Evolutionary conservation across 2,797 vertebrate genomes (phyloP).

Genomic region (Pelobates cultripes): DNA sequence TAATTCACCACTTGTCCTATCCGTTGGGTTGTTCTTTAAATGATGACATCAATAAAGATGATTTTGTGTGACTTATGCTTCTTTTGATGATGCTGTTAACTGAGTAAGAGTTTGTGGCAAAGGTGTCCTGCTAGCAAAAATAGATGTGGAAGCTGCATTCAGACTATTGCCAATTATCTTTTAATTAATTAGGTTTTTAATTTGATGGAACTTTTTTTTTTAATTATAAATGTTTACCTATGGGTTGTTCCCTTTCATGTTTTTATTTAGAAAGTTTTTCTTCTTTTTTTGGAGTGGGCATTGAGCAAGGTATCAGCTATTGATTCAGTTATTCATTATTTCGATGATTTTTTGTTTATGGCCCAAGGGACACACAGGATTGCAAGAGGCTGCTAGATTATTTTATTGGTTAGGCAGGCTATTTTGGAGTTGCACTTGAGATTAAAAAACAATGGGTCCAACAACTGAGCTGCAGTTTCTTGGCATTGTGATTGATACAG

Average conservation of each 20-base stretch:
- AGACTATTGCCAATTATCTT: neutral
- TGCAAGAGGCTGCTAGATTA: neutral
- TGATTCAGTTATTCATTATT: neutral
- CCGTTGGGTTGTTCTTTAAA: too few species aligned
- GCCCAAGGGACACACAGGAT: neutral
- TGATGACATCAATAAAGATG: too few species aligned
- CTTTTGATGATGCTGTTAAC: too few species aligned
- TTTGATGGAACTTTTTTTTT: neutral
- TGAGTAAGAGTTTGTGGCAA: too few species aligned
- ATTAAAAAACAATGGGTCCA: neutral
- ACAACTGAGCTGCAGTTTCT: neutral
- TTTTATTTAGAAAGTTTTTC: neutral
- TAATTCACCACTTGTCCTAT: too few species aligned
- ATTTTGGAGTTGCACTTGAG: neutral
- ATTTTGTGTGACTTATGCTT: too few species aligned
- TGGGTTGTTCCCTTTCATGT: neutral
- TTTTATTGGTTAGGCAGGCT: neutral
- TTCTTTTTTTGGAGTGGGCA: slow-evolving; percentile 1
- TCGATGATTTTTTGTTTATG: neutral
- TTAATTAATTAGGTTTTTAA: neutral
- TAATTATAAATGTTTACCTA: neutral
- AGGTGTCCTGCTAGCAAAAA: neutral
- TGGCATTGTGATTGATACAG: neutral
- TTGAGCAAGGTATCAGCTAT: neutral
- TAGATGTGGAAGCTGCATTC: neutral